Evolutionary conservation across 2,113 vertebrate species (phyloP), one percentile per base, ranked within the genome.

Genomic region (human (Homo sapiens)): DNA sequence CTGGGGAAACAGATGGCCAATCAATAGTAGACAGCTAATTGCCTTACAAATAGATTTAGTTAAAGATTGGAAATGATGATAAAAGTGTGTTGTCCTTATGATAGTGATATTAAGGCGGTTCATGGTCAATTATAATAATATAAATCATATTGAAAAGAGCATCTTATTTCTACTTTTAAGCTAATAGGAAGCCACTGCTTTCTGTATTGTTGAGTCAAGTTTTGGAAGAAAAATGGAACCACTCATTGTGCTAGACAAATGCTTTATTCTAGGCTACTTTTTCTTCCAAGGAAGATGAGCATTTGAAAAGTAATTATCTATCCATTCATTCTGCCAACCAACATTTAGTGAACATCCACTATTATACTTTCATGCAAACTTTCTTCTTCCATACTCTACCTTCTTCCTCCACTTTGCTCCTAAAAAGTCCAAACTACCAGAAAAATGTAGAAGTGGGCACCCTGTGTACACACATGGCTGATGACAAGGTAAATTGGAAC

Each of bases 21-120:
- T 98, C 94, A 97, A 96, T 97, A 79, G 92, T 96, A 98, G 93
- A 94, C 97, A 98, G 95, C 95, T 97, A 98, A 98, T 95, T 93
- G 0, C 38, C 79, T 98, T 95, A 82, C 96, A 93, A 95, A 94
- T 97, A 87, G 78, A 90, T 83, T 82, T 89, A 98, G 97, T 97
- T 97, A 89, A 94, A 97, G 94, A 94, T 43, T 97, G 84, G 72
- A 96, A 96, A 97, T 96, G 97, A 97, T 98, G 78, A 82, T 86
- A 85, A 64, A 92, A 93, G 61, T 79, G 68, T 2, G 78, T 86
- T 98, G 92, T 97, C 91, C 97, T 89, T 52, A 55, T 3, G 5
- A 90, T 14, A 91, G 92, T 48, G 89, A n/a, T 64, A 79, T 94
- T 96, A 90, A 96, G 93, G 23, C 72, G 61, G 89, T 68, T 79